phyloP scores from a whole-genome alignment of 2,888 invertebrate species.

The Leptopilina myrica region DNA sequence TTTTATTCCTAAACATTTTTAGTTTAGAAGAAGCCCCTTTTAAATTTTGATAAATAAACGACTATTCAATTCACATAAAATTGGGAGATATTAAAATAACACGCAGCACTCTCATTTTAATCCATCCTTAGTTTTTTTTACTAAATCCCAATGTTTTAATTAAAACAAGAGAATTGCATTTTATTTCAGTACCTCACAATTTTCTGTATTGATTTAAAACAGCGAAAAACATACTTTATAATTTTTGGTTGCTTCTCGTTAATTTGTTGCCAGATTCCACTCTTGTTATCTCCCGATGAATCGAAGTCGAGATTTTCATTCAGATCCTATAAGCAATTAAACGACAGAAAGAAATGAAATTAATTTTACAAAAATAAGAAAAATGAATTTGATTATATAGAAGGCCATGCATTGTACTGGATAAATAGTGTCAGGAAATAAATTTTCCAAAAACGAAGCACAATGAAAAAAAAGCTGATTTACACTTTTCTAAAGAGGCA shows the following conservation, averaged over 20 bases:
- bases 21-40: too few relatives aligned
- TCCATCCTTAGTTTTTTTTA: too few relatives aligned
- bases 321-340: conserved; percentile 66
- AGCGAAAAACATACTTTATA: conserved; percentile 66
- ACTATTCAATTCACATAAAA: background rate
- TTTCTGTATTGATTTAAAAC: background rate
- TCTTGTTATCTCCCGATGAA: conserved; percentile 85
- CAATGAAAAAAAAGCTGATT: conserved; percentile 4
- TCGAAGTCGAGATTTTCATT: conserved; percentile 71
- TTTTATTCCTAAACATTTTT: background rate
- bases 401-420: conserved; percentile 60
- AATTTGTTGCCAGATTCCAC: conserved; percentile 95
- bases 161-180: too few relatives aligned
- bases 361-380: background rate
- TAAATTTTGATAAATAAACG: background rate
- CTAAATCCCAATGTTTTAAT: too few relatives aligned
- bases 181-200: too few relatives aligned
- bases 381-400: background rate
- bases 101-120: too few relatives aligned
- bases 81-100: too few relatives aligned
- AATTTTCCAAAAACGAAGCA: conserved; percentile 13
- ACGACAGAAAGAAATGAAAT: conserved; percentile 23
- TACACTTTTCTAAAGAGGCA: background rate
- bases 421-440: background rate
- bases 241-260: conserved; percentile 79